A percentile compares a stretch with the other conserved stretches of the same genome.
phyloP scores from a whole-genome alignment of 2,888 invertebrate species.

The Metacarcinus magister region DNA sequence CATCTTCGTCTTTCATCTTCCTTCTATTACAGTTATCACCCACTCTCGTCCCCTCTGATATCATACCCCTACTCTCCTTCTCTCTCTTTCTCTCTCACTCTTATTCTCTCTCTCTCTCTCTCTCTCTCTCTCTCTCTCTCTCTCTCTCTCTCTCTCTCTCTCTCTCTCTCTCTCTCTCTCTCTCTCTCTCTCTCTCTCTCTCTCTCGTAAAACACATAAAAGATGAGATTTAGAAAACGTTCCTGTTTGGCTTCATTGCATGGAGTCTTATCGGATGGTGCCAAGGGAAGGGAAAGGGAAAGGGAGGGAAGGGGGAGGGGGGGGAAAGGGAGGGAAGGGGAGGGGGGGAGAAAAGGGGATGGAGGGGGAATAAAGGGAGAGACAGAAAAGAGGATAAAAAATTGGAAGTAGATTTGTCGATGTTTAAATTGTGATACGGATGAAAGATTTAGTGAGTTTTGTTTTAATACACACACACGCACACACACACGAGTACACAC shows the following conservation, averaged over 20 bases:
- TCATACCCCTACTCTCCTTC: background rate
- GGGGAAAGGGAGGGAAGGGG: background rate
- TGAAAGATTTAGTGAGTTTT: background rate
- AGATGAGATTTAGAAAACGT: background rate
- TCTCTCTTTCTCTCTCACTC: background rate
- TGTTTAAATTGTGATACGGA: background rate
- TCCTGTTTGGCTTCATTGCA: background rate
- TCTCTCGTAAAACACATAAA: no score
- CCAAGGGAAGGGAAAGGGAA: background rate
- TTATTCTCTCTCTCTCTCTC: background rate
- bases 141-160: slow-evolving; percentile 28
- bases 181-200: background rate
- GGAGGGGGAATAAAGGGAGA: no score
- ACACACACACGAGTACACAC: background rate
- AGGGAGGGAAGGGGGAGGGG: background rate
- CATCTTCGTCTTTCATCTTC: background rate
- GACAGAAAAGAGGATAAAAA: background rate
- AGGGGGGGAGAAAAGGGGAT: background rate
- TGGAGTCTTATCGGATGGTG: background rate
- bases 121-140: background rate
- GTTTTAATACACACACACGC: background rate
- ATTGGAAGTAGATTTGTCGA: background rate
- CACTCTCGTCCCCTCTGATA: background rate
- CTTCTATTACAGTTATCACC: background rate
- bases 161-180: slow-evolving; percentile 43